These are phyloP conservation scores for Parascotia fuliginaria DNA, from an alignment of 2,888 invertebrate genomes.

Conservation along the genomic window DNA sequence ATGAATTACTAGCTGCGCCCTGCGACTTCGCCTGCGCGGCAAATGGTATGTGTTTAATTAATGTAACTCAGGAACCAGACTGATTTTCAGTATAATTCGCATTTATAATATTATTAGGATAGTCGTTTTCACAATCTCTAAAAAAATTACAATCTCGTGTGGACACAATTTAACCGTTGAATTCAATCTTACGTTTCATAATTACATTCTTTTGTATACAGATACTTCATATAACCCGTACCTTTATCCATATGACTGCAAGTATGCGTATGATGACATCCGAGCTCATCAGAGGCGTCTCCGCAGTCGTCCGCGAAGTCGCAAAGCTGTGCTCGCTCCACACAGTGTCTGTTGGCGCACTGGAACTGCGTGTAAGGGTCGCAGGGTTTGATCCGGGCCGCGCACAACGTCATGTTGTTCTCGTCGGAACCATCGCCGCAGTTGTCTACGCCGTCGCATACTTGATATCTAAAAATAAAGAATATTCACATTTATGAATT, in stretches of 20 bases:
- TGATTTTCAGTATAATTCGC: too few species aligned
- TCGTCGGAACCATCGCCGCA: constrained; percentile 98
- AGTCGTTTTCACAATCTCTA: too few species aligned
- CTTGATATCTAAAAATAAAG: constrained; percentile 86
- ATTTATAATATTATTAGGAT: too few species aligned
- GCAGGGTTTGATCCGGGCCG: constrained; percentile 90
- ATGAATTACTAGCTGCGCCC: too few species aligned
- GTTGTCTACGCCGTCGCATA: constrained; percentile 96
- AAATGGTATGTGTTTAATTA: too few species aligned
- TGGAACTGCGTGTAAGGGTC: constrained; percentile 92
- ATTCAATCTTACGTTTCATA: too few species aligned
- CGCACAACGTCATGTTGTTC: constrained; percentile 96
- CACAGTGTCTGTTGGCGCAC: constrained; percentile 95
- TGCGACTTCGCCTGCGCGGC: too few species aligned
- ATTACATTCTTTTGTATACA: too few species aligned
- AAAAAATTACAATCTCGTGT: too few species aligned
- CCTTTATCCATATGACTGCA: constrained; percentile 80
- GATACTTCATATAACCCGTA: constrained; percentile 24
- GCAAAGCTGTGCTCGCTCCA: constrained; percentile 92
- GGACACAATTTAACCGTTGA: too few species aligned
- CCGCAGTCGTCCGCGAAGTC: constrained; percentile 96
- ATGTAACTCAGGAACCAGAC: too few species aligned
- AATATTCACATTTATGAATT: background rate
- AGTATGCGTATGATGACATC: constrained; percentile 91
- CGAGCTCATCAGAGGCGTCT: constrained; percentile 95